Base-by-base conservation (phyloP, 2,888 invertebrate species). In the Archips crataeganus region DNA sequence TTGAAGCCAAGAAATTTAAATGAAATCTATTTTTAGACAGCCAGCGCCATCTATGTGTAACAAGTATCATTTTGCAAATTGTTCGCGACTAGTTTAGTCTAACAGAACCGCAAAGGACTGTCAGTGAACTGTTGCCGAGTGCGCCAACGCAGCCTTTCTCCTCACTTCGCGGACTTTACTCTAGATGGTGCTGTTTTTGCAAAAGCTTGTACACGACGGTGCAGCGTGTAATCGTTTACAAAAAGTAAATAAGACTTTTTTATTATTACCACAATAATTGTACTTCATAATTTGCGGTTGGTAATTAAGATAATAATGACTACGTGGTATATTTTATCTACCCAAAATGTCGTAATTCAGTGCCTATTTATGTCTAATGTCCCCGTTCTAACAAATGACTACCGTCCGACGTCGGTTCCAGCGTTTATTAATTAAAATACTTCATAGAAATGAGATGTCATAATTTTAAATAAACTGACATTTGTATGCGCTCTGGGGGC, bases 371-470 rank as follows among this genome's bases (percentile, higher is more conserved):
- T 60, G 49, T 49, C 47, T 64, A 39, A 64, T 63, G 59, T 68
- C 49, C 13, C 49, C 59, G 68, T 59, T 42, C 84, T 82, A 83
- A 89, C 81, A 88, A 89, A 91, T 89, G 84, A 87, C 89, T 88
- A 87, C 90, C 86, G 87, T 87, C 87, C 32, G 23, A 23, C 49
- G 51, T 61, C 49, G 69, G 65, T 72, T 59, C 67, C 75, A 75
- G 75, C 76, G 75, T 84, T 89, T 88, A 91, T 92, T 92, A 89
- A 92, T 92, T 91, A 84, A 81, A 90, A 90, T 88, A 85, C 83
- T 88, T 85, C 83, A 83, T 82, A 81, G 81, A 85, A 85, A 90
- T 87, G 86, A 87, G 86, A 87, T 82, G 87, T 87, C 87, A 87
- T 88, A 87, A 86, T 84, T 87, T 79, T 81, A 82, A 85, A 85